These are phyloP conservation scores for Rhinichthys osculus DNA, from an alignment of 2,797 vertebrate genomes.

Conservation along the genomic window DNA sequence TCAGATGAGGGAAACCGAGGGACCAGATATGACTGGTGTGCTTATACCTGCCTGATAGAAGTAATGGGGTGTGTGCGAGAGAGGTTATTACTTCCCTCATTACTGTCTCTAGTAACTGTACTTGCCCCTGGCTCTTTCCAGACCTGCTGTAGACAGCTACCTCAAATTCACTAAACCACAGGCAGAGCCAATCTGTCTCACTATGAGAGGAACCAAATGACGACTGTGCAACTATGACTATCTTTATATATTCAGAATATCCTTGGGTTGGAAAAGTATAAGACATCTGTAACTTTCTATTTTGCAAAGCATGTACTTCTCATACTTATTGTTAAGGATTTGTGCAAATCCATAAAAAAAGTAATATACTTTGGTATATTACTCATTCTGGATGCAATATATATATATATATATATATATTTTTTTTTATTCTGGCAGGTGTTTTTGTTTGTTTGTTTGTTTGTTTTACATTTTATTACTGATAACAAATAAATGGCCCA, in stretches of 20 bases:
- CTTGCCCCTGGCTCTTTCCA: constrained; percentile 34
- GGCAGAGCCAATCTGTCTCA: constrained; percentile 3
- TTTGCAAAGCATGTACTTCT: constrained; percentile 4
- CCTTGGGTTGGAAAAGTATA: background rate
- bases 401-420: too few species aligned
- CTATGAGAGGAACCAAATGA: constrained; percentile 9
- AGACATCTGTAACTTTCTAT: background rate
- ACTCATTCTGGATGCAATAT: background rate
- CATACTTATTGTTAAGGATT: background rate
- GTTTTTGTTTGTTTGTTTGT: background rate
- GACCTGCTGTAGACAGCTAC: constrained; percentile 26
- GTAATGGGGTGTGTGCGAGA: constrained; percentile 57
- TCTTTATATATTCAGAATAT: constrained; percentile 8
- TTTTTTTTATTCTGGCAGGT: background rate
- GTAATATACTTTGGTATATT: background rate
- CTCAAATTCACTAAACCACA: constrained; percentile 21
- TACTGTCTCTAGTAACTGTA: constrained; percentile 50
- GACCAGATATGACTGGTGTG: constrained; percentile 51
- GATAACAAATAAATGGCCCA: background rate
- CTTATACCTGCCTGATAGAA: constrained; percentile 62
- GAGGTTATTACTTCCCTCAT: constrained; percentile 56
- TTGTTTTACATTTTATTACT: too few species aligned
- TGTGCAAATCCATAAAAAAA: background rate
- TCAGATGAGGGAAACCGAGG: constrained; percentile 55
- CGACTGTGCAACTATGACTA: constrained; percentile 17